Base-by-base conservation (phyloP, 2,113 vertebrate genomes). In the Takifugu flavidus region DNA sequence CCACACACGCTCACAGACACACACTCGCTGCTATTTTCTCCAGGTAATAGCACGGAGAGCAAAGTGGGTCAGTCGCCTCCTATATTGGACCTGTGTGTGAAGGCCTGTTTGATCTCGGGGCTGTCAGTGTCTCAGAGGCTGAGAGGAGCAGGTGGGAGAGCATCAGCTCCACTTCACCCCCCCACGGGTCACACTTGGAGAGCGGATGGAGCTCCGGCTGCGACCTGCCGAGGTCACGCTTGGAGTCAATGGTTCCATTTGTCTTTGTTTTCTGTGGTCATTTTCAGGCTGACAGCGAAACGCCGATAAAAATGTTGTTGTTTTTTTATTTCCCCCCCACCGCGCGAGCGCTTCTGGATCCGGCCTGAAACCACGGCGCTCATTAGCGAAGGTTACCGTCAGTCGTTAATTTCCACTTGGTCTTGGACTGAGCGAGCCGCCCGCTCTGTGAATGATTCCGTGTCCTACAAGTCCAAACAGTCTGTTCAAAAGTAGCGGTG, bases 41-140 rank as follows among this genome's bases (percentile, higher is more conserved):
- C 68, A 80, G 81, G 79, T 88, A 87, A 84, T 79, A 72, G 75
- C 78, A 67, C 65, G 75, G 77, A 69, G 59, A 72, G 53, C 69
- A 81, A 86, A 87, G 78, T 87, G 82, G 87, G 87, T 86, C 83
- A 87, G 68, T 79, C 77, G 59, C 67, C 76, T 79, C 60, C 72
- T 72, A 69, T 72, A 82, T 74, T 69, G 66, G 77, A 75, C 76
- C 72, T 57, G 55, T 34, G 67, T 45, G 13, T 39, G 52, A 50
- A 65, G 79, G 68, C 61, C 75, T 77, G 78, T 84, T 89, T 86
- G 79, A 88, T 86, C 80, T 84, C 63, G 67, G 75, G 74, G 80
- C 73, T 76, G 76, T 60, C 54, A 59, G 68, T 77, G 73, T 84
- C 79, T 79, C 53, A 67, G 74, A 74, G 53, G 65, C 74, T 74